Base-by-base conservation (phyloP, 1,140 invertebrate species). In the Drosophila pallidifrons region DNA sequence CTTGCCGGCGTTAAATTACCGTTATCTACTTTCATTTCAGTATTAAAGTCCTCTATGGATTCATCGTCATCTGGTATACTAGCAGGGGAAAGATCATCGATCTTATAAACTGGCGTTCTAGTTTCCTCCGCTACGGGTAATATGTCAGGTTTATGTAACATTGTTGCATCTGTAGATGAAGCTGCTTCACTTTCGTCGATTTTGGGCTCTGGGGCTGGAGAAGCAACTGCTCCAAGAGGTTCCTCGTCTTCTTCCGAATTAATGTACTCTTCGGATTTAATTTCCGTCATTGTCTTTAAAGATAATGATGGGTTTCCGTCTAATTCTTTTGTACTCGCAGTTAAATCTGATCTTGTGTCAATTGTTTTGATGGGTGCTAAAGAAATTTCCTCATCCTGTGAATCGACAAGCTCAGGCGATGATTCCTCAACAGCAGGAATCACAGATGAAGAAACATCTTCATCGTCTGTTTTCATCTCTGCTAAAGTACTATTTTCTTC, bases 41-140 rank as follows among this genome's bases (percentile, higher is more conserved):
- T n/a, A 63, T 35, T 30, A 13, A 63, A 63, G 7, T 64, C 51
- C 25, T 38, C 11, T 30, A 11, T 11, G 41, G 55, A 66, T 20
- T 60, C 68, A 8, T 70, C 69, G 41, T 74, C 70, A 66, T 38
- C 74, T 46, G 70, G 57, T 49, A 60, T 58, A 35, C 57, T 76
- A 20, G 16, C 74, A 10, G 74, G 69, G n/a, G 54, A 72, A 43
- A 74, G 54, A 46, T 67, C 60, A 54, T 59, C 30, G 32, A 70
- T 72, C 43, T 72, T 64, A 57, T 72, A 70, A 8, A 57, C 41
- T 20, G 64, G 38, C n/a, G 60, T 13, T 8, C 32, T 5, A 13
- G 13, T 20, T 16, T 43, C n/a, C 10, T 47, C 30, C 10, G 25
- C 35, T 41, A 13, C 45, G 5, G 60, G 7, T 28, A 38, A 2